Conservation (phyloP, 2,888 invertebrate species). For the Drosophila mimica region DNA sequence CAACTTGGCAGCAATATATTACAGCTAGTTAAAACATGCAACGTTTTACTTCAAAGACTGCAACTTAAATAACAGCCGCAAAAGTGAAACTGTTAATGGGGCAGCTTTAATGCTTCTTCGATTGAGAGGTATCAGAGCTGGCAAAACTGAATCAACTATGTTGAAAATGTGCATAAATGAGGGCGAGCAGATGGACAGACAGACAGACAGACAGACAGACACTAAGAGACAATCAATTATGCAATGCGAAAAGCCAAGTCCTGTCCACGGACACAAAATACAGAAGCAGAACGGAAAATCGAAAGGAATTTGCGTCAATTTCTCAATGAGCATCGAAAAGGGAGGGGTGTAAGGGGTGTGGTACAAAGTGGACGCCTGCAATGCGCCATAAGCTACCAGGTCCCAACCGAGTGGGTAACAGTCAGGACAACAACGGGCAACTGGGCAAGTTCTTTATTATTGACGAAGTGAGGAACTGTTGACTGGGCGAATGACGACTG, state of each 20-base stretch:
- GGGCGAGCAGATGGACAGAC: background rate
- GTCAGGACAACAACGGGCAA: conserved; percentile 30
- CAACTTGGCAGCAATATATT: background rate
- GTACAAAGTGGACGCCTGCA: conserved; percentile 58
- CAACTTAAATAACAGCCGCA: conserved; percentile 36
- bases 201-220: conserved; percentile 3
- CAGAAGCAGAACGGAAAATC: conserved; percentile 59
- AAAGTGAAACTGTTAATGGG: conserved; percentile 32
- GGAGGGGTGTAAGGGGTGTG: conserved; percentile 4
- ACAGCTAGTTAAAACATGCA: background rate
- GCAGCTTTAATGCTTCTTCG: conserved; percentile 9
- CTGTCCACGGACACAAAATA: conserved; percentile 52
- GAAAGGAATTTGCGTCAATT: conserved; percentile 76
- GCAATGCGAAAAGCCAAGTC: conserved; percentile 74
- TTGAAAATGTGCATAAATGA: conserved; percentile 67
- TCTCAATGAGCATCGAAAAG: conserved; percentile 56
- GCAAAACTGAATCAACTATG: conserved; percentile 52
- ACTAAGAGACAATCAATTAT: conserved; percentile 68
- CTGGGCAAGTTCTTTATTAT: conserved; percentile 48
- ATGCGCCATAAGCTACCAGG: conserved; percentile 50
- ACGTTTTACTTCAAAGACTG: background rate
- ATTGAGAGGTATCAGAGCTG: conserved; percentile 36
- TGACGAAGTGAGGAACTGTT: conserved; percentile 64
- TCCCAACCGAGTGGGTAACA: conserved; percentile 8
- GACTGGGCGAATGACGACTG: conserved; percentile 39